Evolutionary conservation across 1,140 invertebrate species (phyloP).

Genomic region (Drosophila rhopaloa): DNA sequence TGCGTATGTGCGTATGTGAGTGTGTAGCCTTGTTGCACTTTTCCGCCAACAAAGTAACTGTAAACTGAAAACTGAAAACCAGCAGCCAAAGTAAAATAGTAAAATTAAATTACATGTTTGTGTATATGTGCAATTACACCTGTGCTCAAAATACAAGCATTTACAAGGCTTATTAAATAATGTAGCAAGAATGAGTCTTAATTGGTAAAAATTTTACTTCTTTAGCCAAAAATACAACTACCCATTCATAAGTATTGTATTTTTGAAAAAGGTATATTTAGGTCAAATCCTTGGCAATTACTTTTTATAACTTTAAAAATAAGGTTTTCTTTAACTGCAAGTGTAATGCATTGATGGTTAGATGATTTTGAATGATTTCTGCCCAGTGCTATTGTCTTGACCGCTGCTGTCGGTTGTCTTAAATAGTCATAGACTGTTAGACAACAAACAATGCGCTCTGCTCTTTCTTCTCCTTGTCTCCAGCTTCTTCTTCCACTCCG

Average conservation of each 20-base stretch:
- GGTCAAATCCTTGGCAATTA: too few species aligned
- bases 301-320: too few species aligned
- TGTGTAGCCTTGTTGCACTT: conserved; percentile 70
- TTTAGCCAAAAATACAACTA: too few species aligned
- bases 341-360: too few species aligned
- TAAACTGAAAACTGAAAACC: conserved; percentile 45
- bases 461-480: conserved; percentile 13
- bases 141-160: background rate
- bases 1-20: conserved; percentile 4
- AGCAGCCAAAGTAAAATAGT: conserved; percentile 70
- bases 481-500: conserved; percentile 21
- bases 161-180: background rate
- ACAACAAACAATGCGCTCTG: conserved; percentile 71
- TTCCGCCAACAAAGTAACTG: conserved; percentile 67
- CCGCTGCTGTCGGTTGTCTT: conserved; percentile 47
- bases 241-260: too few species aligned
- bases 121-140: conserved; percentile 15
- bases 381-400: background rate
- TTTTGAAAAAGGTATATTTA: too few species aligned
- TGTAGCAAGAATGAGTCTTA: background rate
- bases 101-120: conserved; percentile 67
- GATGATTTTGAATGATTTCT: background rate
- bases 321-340: too few species aligned
- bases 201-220: too few species aligned
- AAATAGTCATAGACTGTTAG: conserved; percentile 80